Evolutionary conservation across 2,797 vertebrate genomes (phyloP).

Genomic region (Malurus splendens): DNA sequence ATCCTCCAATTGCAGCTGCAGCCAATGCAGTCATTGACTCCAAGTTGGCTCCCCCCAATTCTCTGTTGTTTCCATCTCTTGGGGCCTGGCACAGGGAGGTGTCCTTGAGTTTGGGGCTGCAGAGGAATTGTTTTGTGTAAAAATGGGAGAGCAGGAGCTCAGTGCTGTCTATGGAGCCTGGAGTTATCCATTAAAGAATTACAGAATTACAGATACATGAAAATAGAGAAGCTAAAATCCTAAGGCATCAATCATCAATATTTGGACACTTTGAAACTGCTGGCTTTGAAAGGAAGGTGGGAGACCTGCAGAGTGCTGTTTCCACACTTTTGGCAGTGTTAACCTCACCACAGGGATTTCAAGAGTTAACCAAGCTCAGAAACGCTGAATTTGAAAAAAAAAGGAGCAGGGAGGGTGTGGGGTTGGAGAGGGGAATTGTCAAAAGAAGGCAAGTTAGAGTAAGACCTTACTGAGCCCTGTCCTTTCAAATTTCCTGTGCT

Average conservation of each 20-base stretch:
- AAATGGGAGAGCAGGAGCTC: too few relatives aligned
- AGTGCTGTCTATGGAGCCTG: too few relatives aligned
- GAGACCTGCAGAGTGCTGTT: background rate
- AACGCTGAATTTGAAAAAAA: background rate
- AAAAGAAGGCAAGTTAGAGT: background rate
- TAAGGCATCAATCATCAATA: background rate
- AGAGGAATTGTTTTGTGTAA: too few relatives aligned
- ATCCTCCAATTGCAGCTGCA: too few relatives aligned
- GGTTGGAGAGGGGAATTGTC: background rate
- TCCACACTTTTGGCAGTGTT: background rate
- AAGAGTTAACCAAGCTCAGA: conserved; percentile 33
- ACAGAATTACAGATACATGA: too few relatives aligned
- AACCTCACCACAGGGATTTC: background rate
- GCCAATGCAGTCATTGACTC: too few relatives aligned
- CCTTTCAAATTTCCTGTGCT: conserved; percentile 47
- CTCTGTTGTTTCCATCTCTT: too few relatives aligned
- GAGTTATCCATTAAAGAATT: too few relatives aligned
- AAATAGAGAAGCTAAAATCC: too few relatives aligned
- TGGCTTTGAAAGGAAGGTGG: background rate
- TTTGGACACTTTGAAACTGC: background rate
- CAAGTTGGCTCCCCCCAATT: too few relatives aligned
- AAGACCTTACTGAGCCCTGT: conserved; percentile 17
- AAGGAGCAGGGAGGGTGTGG: background rate
- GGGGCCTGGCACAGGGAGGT: too few relatives aligned
- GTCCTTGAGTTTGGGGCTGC: too few relatives aligned